Evolutionary conservation across 2,797 vertebrate genomes (phyloP), one percentile per base, ranked within the genome.

Genomic region (Enteromius radiatus): DNA sequence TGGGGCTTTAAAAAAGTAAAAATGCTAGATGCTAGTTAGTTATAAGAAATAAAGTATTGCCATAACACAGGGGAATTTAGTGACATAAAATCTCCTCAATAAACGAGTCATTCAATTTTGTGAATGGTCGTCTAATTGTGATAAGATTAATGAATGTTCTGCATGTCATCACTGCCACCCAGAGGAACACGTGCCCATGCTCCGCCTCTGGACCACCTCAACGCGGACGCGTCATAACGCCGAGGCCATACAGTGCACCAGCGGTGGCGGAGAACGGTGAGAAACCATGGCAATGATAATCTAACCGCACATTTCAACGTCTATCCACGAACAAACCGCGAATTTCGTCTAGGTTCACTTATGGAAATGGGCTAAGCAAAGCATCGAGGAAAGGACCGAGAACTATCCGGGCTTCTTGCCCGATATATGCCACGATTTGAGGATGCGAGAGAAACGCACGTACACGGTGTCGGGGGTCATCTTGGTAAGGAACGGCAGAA

Each of bases 81-180:
- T 38, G 64, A 67, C 64, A 21, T 38, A n/a, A 67, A 19, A 11
- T 28, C 3, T 10, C 19, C 33, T 63, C 3, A 63, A 63, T 31
- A 63, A 31, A 31, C 0, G 14, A 17, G 59, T 38, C 9, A n/a
- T 6, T 38, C 21, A n/a, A 38, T 38, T 67, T 26, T 26, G 73
- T 59, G 36, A 67, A 82, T 28, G 68, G 21, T 74, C 9, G 28
- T 38, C 56, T 74, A 23, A 52, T 14, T 64, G 11, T 75, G 70
- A 54, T 71, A 10, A 0, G 9, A 54, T 28, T 41, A 17, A 41
- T 31, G 36, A 74, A 74, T 73, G 14, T 14, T 23, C 15, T 41
- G 45, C 33, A 75, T 67, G 43, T 43, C 63, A 82, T 68, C 73
- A 76, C 45, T 69, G 76, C 77, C 71, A 67, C 83, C 61, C 83